Conservation (phyloP, 2,888 invertebrate species). For the Parapristionchus giblindavisi region DNA sequence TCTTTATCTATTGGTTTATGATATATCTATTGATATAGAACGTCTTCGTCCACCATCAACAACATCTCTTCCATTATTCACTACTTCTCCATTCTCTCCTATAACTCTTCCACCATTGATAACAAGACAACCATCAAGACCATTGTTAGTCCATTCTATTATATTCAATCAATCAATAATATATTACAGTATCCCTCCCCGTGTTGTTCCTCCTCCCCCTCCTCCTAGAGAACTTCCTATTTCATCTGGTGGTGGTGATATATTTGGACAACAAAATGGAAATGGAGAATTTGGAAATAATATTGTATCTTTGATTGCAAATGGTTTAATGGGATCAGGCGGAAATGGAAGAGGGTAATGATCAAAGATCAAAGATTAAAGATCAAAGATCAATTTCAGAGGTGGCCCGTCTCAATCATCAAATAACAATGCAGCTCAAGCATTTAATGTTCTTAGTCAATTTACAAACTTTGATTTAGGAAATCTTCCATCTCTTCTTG, state of each 20-base stretch:
- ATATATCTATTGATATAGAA: slow-evolving; percentile 18
- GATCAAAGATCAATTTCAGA: slow-evolving; percentile 1
- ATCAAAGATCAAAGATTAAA: neutral
- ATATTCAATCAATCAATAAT: slow-evolving; percentile 37
- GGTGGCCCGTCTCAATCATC: neutral
- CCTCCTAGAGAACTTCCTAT: slow-evolving; percentile 40
- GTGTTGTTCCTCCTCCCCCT: slow-evolving; percentile 44
- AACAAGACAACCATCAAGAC: neutral
- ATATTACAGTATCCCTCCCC: slow-evolving; percentile 17
- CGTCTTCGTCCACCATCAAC: slow-evolving; percentile 8
- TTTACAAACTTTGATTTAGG: slow-evolving; percentile 36
- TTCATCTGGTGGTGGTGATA: slow-evolving; percentile 42
- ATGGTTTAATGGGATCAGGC: slow-evolving; percentile 24
- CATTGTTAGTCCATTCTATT: neutral
- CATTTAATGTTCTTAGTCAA: slow-evolving; percentile 18
- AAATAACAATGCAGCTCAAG: slow-evolving; percentile 13
- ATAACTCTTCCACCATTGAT: slow-evolving; percentile 41
- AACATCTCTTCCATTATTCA: slow-evolving; percentile 38
- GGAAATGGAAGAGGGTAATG: neutral
- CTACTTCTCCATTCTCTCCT: slow-evolving; percentile 44
- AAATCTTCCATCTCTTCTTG: slow-evolving; percentile 22
- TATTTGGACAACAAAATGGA: slow-evolving; percentile 32
- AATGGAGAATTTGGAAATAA: slow-evolving; percentile 37
- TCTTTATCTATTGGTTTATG: neutral
- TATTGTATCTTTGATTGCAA: slow-evolving; percentile 17